Evolutionary conservation across 2,113 vertebrate genomes (phyloP).

Genomic region (Ameiurus melas): DNA sequence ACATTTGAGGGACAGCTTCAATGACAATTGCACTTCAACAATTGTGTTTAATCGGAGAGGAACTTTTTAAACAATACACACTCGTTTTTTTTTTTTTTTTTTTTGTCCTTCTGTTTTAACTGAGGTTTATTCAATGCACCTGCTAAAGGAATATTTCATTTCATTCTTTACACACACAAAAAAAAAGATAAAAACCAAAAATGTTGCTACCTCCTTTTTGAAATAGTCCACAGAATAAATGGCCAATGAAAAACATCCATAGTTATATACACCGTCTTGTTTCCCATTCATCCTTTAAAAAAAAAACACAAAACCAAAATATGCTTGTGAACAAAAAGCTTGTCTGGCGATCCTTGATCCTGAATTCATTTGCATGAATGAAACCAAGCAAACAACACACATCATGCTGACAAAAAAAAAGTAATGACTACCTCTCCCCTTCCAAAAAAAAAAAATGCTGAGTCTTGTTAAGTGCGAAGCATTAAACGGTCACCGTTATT

Average conservation of each 20-base stretch:
- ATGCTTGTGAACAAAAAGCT: conserved; percentile 51
- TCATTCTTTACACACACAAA: conserved; percentile 15
- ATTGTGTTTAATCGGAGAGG: conserved; percentile 58
- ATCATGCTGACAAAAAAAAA: conserved; percentile 39
- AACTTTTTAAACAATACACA: conserved; percentile 51
- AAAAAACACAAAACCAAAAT: conserved; percentile 64
- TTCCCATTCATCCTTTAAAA: conserved; percentile 63
- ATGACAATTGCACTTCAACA: conserved; percentile 61
- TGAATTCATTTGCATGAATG: conserved; percentile 63
- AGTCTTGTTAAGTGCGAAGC: conserved; percentile 60
- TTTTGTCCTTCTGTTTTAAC: conserved; percentile 57
- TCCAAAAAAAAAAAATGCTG: conserved; percentile 62
- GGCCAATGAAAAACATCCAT: conserved; percentile 67
- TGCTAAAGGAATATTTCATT: conserved; percentile 17
- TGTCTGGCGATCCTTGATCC: conserved; percentile 62
- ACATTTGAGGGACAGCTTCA: conserved; percentile 56
- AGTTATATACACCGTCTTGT: conserved; percentile 38
- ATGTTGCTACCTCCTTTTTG: conserved; percentile 81
- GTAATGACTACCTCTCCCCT: conserved; percentile 80
- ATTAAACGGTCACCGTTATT: conserved; percentile 59
- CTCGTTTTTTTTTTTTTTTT: no score
- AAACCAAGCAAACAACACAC: conserved; percentile 63
- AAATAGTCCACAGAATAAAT: conserved; percentile 67
- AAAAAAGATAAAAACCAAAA: conserved; percentile 70
- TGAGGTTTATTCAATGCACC: conserved; percentile 40